Percentiles rank a stretch among this genome's conserved stretches.
Evolutionary conservation across 1,140 invertebrate species (phyloP).

Genomic region (Pinna nobilis): DNA sequence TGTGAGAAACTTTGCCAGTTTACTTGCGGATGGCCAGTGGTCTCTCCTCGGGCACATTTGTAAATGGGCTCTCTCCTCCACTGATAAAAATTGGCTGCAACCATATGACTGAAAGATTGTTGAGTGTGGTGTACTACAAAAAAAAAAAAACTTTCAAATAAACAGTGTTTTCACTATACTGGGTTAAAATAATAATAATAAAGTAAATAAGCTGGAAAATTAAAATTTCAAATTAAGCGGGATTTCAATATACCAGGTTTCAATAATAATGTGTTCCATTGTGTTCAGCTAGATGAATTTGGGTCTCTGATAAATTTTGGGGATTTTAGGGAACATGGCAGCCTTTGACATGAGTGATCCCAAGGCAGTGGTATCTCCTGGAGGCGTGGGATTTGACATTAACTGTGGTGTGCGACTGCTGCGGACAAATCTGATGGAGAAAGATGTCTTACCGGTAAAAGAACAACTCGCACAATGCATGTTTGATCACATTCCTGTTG

Average conservation of each 20-base stretch:
- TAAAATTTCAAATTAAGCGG: neutral
- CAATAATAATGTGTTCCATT: neutral
- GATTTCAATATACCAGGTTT: neutral
- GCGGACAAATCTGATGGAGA: conserved; percentile 95
- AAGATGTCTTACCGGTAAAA: conserved; percentile 96
- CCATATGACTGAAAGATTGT: too few species aligned
- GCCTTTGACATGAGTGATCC: conserved; percentile 98
- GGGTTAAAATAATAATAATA: neutral
- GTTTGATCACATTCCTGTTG: conserved; percentile 99
- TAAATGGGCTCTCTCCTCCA: too few species aligned
- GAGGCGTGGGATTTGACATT: conserved; percentile 99
- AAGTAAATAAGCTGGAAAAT: neutral
- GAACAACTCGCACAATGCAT: conserved; percentile 98
- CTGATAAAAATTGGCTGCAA: too few species aligned
- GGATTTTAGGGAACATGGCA: conserved; percentile 93
- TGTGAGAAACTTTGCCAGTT: too few species aligned
- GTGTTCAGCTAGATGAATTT: neutral
- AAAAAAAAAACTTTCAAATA: too few species aligned
- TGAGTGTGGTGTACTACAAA: too few species aligned
- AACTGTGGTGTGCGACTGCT: conserved; percentile 98
- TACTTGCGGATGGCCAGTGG: too few species aligned
- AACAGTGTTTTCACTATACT: neutral
- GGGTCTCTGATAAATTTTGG: conserved; percentile 34
- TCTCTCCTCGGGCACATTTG: too few species aligned
- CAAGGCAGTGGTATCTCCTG: conserved; percentile 96